Base-by-base conservation (phyloP, 2,888 invertebrate species). In the Cerastoderma edule region DNA sequence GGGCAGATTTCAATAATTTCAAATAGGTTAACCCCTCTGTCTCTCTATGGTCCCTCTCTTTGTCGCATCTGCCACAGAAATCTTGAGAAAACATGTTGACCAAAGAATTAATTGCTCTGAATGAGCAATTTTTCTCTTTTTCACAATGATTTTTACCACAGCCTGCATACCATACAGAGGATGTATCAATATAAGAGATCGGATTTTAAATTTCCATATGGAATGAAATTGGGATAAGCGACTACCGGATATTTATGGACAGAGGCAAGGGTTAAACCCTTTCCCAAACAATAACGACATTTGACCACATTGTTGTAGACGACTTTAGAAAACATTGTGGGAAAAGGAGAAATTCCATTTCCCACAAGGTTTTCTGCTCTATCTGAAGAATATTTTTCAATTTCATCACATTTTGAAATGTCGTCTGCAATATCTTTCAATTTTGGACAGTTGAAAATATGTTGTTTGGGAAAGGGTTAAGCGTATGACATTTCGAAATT, bases 341-440 rank as follows among this genome's bases (percentile, higher is more conserved):
- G 22, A 50, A n/a, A 50, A 50, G 50, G 4, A 22, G 50, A 50
- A 50, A 50, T n/a, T 50, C 50, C 24, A 24, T 50, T 50, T 50
- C 22, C 24, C 2, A 50, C 50, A 50, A 50, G n/a, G 22, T 50
- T 50, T 50, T 19, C 50, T 22, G 24, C 50, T 22, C 24, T 50
- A n/a, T n/a, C 24, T 27, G 2, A 2, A 2, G 10, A 10, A 22
- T 22, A n/a, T 50, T 50, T 22, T 50, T 13, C n/a, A 16, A 50
- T 50, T 50, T 13, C 13, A 6, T n/a, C 5, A 50, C 5, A 50
- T 5, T 50, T 50, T 50, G 10, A 8, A 50, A n/a, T 50, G 22
- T 13, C 50, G 16, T 39, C 8, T 53, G 19, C 53, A 53, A 24
- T n/a, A 2, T 1, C 53, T 53, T 53, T 53, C 53, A 53, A 8